These are phyloP conservation scores for Dendrocopos noguchii DNA, from an alignment of 2,113 vertebrate genomes.

Conservation along the genomic window DNA sequence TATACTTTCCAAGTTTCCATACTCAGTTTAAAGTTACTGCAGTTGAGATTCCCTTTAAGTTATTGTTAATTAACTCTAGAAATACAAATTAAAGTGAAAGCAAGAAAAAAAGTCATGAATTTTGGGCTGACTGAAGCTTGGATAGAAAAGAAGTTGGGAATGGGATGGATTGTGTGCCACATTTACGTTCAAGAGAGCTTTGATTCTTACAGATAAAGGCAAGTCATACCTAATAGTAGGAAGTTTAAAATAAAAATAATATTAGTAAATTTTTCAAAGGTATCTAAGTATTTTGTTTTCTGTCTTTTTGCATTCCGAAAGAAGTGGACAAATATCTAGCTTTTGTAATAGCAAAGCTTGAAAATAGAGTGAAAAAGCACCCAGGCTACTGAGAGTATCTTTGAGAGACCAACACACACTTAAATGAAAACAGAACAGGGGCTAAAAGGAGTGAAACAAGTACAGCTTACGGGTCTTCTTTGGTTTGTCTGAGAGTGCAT, in stretches of 20 bases:
- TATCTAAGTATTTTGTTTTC: background rate
- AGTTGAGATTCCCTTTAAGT: background rate
- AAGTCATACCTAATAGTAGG: background rate
- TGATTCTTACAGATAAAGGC: background rate
- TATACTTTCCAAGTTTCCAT: background rate
- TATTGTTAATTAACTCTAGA: background rate
- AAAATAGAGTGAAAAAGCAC: background rate
- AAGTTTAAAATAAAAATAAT: background rate
- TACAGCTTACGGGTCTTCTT: background rate
- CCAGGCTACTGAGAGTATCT: background rate
- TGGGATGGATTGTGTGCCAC: background rate
- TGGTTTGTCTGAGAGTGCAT: background rate
- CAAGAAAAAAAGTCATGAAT: background rate
- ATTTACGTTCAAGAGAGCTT: background rate
- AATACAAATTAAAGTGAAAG: background rate
- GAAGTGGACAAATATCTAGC: background rate
- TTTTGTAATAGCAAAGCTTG: background rate
- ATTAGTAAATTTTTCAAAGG: background rate
- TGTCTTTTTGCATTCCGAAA: background rate
- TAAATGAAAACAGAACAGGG: background rate
- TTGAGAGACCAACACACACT: background rate
- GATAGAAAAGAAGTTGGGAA: background rate
- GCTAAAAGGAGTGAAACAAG: background rate
- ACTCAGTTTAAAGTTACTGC: background rate
- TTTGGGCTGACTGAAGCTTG: background rate